Evolutionary conservation across 2,888 invertebrate species (phyloP), one percentile per base, ranked within the genome.

Genomic region (Xylota segnis): DNA sequence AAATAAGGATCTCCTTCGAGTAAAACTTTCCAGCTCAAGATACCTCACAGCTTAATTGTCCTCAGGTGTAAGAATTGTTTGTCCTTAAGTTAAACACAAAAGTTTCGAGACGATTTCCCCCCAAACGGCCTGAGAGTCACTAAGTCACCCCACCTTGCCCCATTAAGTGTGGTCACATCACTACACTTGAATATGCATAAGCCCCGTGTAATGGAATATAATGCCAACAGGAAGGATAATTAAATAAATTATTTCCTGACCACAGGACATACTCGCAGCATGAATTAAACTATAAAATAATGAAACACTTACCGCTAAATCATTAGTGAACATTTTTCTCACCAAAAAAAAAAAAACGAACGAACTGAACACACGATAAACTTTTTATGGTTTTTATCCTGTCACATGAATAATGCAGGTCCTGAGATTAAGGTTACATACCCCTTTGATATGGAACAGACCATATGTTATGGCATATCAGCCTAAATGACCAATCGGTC

Each of bases 401-500:
- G 61, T 70, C 59, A 23, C 40, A 77, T 77, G 70, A 77, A 77
- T 77, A 61, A 77, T 77, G 59, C 77, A 77, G 59, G 23, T 10
- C 43, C 58, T n/a, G 12, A 47, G 27, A 59, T 50, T 50, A 50
- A 37, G 27, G 47, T 37, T 50, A 40, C n/a, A 18, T 23, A 58
- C n/a, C 40, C 76, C 76, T 68, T 76, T 76, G 63, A 65, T 63
- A 63, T 63, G 1, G 29, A 23, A 3, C 27, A n/a, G 9, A 18
- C 34, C 52, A 37, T 66, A 50, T 52, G 66, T 27, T 37, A 40
- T 50, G 5, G 65, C 10, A 45, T 6, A 50, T 18, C 56, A 43
- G 34, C 56, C 45, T 43, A 54, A 45, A 56, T 32, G 43, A 34
- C 29, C 52, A 45, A 74, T 34, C 65, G 59, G 37, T 27, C 27